Base-by-base conservation (phyloP, 1,140 invertebrate genomes). In the Zaprionus nigranus region DNA sequence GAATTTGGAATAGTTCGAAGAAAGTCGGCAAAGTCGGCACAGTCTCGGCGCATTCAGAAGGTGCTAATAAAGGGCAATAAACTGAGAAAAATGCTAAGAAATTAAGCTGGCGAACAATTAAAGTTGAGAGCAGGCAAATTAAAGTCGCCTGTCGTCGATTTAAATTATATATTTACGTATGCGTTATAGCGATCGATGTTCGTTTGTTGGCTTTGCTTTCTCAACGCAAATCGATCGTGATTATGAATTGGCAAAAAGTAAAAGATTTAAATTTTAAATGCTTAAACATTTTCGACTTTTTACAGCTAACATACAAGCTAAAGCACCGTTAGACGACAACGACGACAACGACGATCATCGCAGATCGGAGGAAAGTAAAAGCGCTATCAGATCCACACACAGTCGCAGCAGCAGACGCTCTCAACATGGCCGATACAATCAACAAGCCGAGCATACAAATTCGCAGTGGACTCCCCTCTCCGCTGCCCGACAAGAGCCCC, bases 401-500 rank as follows among this genome's bases (percentile, higher is more conserved):
- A 61, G 53, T 69, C 43, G 57, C 49, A 40, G n/a, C n/a, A n/a
- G n/a, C n/a, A n/a, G n/a, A n/a, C n/a, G n/a, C 34, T 38, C 30
- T 22, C 40, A 46, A 73, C 46, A 88, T 88, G 84, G 84, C 84
- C 75, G 84, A 88, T 73, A 88, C 84, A 53, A 81, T 88, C 85
- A 90, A 82, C 86, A 90, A 90, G 75, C 84, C 84, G 13, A 88
- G 81, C 85, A 85, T 88, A 90, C 84, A 88, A 74, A 88, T 88
- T 51, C 84, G 84, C 28, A 87, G 74, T 26, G 75, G 81, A 26
- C 75, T 88, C 56, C 87, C 71, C n/a, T 83, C 69, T 6, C 87
- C 79, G 43, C 74, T 78, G 62, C 65, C 76, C 72, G 91, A 92
- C 57, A 92, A 92, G 77, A 88, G 72, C 60, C 91, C 91, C 60